Conservation (phyloP, 2,888 invertebrate genomes). For the Parascotia fuliginaria region DNA sequence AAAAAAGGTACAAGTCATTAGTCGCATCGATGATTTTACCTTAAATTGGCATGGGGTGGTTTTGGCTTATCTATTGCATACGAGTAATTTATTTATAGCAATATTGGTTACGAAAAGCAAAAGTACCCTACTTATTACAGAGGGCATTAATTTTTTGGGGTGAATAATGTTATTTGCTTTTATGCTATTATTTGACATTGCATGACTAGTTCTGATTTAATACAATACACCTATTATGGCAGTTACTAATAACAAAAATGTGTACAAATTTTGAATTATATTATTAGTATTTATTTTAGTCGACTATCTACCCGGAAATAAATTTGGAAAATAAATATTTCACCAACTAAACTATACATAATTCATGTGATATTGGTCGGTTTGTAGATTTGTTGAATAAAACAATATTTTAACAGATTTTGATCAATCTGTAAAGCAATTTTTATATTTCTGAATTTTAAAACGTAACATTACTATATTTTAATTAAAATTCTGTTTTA, state of each 20-base stretch:
- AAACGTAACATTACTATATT: no score
- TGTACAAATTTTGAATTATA: not conserved
- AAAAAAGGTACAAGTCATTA: conserved; percentile 35
- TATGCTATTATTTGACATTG: conserved; percentile 20
- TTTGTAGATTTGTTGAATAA: no score
- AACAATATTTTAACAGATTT: no score
- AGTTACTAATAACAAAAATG: not conserved
- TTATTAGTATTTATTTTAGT: not conserved
- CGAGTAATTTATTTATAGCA: conserved; percentile 17
- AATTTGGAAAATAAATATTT: no score
- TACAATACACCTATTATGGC: conserved; percentile 9
- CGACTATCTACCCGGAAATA: no score
- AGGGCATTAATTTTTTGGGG: conserved; percentile 22
- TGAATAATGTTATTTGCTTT: conserved; percentile 7
- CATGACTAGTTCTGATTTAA: conserved; percentile 26
- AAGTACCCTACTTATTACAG: conserved; percentile 18
- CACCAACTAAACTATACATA: no score
- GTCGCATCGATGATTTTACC: conserved; percentile 34
- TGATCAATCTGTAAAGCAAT: no score
- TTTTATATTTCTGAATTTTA: no score
- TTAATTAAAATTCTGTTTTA: no score
- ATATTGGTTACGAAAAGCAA: conserved; percentile 11
- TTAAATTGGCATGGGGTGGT: conserved; percentile 29
- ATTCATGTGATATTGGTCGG: no score
- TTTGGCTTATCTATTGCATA: conserved; percentile 24